Evolutionary conservation across 2,113 vertebrate species (phyloP).

Genomic region (Lasiurus borealis): DNA sequence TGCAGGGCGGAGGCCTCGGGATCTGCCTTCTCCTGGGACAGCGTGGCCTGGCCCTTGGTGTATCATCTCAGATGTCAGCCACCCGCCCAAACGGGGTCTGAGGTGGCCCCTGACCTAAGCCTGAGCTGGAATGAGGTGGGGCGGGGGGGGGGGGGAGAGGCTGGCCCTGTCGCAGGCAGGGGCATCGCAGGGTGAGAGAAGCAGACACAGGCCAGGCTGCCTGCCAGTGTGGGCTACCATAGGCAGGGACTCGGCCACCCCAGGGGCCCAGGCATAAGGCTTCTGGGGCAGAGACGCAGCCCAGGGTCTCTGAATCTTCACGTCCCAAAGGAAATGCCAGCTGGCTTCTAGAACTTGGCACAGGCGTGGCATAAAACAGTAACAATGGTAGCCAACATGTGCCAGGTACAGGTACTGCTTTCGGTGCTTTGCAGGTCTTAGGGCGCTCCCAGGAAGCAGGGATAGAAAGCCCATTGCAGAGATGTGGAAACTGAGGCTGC

Average conservation of each 20-base stretch:
- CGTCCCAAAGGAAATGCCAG: not conserved
- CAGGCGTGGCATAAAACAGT: not conserved
- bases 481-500: not conserved
- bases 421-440: rapidly evolving
- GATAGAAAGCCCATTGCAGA: too few species aligned
- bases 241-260: not conserved
- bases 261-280: not conserved
- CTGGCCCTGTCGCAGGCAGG: not conserved
- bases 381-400: not conserved
- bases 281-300: not conserved
- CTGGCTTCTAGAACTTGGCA: not conserved
- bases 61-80: not conserved
- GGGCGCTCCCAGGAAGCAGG: rapidly evolving
- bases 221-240: not conserved
- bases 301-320: not conserved
- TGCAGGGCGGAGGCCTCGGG: not conserved
- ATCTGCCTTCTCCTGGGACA: not conserved
- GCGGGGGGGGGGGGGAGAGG: too few species aligned
- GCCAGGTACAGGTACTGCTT: not conserved
- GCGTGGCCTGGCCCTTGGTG: rapidly evolving
- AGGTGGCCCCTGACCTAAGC: not conserved
- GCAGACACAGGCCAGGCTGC: not conserved
- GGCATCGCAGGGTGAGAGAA: not conserved
- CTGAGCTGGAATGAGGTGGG: too few species aligned
- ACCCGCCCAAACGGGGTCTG: rapidly evolving